These are phyloP conservation scores for Paralvinella palmiformis DNA, from an alignment of 1,140 invertebrate species.

Conservation along the genomic window DNA sequence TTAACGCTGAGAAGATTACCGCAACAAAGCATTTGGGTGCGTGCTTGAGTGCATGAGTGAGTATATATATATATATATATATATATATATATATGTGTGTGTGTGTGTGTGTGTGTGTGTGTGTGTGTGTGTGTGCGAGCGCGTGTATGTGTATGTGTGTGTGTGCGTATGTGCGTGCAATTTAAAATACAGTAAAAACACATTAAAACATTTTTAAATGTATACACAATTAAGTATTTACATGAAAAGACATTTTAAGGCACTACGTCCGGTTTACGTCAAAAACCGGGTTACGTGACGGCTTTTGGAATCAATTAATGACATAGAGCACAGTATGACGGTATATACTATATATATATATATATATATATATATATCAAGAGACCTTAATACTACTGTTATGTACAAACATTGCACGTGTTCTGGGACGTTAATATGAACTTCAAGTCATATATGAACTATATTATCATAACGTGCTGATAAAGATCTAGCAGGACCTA, in stretches of 20 bases:
- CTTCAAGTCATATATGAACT: no score
- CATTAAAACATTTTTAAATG: not conserved
- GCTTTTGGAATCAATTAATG: not conserved
- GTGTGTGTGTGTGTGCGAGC: no score
- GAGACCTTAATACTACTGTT: no score
- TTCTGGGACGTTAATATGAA: no score
- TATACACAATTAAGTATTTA: not conserved
- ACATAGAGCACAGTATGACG: not conserved
- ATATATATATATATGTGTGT: not conserved
- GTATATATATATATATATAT: not conserved
- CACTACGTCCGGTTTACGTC: not conserved
- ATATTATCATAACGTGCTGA: no score
- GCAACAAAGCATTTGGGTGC: not conserved
- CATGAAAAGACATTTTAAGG: not conserved
- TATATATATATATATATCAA: no score
- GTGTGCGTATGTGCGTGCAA: not conserved
- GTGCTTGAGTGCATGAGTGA: not conserved
- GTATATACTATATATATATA: no score
- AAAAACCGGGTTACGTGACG: not conserved
- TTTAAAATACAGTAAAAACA: not conserved
- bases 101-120: not conserved
- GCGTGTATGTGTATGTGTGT: not conserved
- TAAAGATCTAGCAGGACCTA: no score
- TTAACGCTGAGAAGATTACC: not conserved
- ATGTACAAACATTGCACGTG: no score